A percentile compares a stretch with the other conserved stretches of the same genome.
phyloP scores from a whole-genome alignment of 1,140 invertebrate species.

The Lethocerus indicus region DNA sequence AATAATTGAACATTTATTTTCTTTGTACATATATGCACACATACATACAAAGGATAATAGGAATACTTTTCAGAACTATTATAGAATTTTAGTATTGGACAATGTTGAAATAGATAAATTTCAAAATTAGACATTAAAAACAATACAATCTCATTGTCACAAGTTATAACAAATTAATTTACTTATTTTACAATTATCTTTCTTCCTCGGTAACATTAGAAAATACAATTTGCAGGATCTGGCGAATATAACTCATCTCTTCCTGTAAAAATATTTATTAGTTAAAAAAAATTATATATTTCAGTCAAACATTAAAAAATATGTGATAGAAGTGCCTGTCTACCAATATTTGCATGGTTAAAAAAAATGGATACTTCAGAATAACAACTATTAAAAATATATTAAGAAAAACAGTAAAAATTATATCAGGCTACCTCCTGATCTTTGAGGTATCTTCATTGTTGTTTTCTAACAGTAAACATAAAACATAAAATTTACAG shows the following conservation, averaged over 20 bases:
- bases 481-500: no score
- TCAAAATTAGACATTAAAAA: neutral
- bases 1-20: no score
- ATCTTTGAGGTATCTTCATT: no score
- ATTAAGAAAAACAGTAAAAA: neutral
- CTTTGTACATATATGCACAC: no score
- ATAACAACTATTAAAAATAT: neutral
- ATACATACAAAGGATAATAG: no score
- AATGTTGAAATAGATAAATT: neutral
- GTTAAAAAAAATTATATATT: neutral
- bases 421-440: no score
- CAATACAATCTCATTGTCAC: neutral
- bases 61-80: no score
- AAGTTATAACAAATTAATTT: neutral
- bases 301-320: neutral
- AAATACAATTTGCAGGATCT: neutral
- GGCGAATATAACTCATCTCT: neutral
- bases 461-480: no score
- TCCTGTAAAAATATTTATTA: conserved; percentile 3
- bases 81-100: no score
- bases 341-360: neutral
- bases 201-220: neutral
- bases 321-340: neutral
- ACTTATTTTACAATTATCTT: neutral
- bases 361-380: neutral